Conservation (phyloP, 2,888 invertebrate species). For the Monopis laevigella region DNA sequence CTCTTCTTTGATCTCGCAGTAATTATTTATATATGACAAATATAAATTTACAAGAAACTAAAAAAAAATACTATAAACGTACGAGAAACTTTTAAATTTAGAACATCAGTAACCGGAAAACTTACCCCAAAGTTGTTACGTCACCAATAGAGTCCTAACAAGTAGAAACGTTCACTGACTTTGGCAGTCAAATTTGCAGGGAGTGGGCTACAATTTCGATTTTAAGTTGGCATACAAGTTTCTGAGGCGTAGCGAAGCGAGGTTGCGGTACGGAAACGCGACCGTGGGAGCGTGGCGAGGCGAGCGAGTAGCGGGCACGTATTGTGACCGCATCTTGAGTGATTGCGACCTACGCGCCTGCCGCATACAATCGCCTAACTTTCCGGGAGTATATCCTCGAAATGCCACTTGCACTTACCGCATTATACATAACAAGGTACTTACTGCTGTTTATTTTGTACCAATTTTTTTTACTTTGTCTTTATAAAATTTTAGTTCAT, state of each 20-base stretch:
- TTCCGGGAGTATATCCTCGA: slow-evolving; percentile 88
- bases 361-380: slow-evolving; percentile 88
- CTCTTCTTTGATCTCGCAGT: too few species aligned
- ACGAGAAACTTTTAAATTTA: too few species aligned
- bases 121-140: slow-evolving; percentile 3
- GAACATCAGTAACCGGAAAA: too few species aligned
- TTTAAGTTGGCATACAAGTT: slow-evolving; percentile 88
- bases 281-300: slow-evolving; percentile 79
- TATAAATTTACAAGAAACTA: too few species aligned
- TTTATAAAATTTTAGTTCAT: too few species aligned
- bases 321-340: slow-evolving; percentile 83
- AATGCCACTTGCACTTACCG: slow-evolving; percentile 86
- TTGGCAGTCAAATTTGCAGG: slow-evolving; percentile 43
- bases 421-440: slow-evolving; percentile 69
- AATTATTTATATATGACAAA: too few species aligned
- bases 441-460: neutral
- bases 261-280: slow-evolving; percentile 80
- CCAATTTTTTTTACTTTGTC: neutral
- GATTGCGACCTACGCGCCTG: slow-evolving; percentile 77
- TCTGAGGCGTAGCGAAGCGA: slow-evolving; percentile 77
- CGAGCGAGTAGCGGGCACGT: slow-evolving; percentile 77
- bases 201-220: slow-evolving; percentile 82
- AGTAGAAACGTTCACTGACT: neutral
- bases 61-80: too few species aligned
- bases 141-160: slow-evolving; percentile 2